Evolutionary conservation across 2,888 invertebrate genomes (phyloP), one percentile per base, ranked within the genome.

Genomic region (Halictus ligatus): DNA sequence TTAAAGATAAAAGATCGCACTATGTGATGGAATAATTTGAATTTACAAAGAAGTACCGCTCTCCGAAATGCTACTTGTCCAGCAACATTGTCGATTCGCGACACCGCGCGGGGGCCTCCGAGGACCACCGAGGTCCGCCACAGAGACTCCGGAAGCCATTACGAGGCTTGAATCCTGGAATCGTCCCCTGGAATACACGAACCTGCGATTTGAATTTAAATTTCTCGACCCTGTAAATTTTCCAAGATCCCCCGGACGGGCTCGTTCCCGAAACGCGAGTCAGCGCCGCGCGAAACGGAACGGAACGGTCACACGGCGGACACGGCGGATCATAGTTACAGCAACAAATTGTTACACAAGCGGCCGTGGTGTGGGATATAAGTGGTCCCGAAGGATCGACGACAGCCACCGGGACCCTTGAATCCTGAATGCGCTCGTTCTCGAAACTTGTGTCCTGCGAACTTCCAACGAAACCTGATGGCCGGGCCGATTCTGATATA

Each of bases 201-300:
- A n/a, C n/a, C 43, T 43, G 71, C 40, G 71, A 71, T 71, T 43
- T 43, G 71, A 43, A 71, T 71, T 43, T 71, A 71, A 71, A 71
- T 71, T n/a, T 40, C 35, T 71, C 43, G 64, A 7, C 21, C 13
- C 71, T 13, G 71, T 71, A 43, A 71, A 71, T 71, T 71, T n/a
- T 43, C 40, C 40, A n/a, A 13, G 40, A n/a, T 69, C 43, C 6
- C 21, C 71, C 40, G 43, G 40, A 43, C 21, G 43, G 21, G 13
- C 40, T 71, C 71, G 43, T 43, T 71, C 43, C 71, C 71, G 43
- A 71, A 71, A 71, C 43, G 71, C 71, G 43, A n/a, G 71, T 71
- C n/a, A 43, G 71, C 40, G n/a, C 13, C 5, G n/a, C n/a, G 43
- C 12, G 43, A 43, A 71, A 43, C 43, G 71, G 13, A n/a, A 71